Evolutionary conservation across 2,113 vertebrate species (phyloP).

Genomic region (Herpetotheres cachinnans): DNA sequence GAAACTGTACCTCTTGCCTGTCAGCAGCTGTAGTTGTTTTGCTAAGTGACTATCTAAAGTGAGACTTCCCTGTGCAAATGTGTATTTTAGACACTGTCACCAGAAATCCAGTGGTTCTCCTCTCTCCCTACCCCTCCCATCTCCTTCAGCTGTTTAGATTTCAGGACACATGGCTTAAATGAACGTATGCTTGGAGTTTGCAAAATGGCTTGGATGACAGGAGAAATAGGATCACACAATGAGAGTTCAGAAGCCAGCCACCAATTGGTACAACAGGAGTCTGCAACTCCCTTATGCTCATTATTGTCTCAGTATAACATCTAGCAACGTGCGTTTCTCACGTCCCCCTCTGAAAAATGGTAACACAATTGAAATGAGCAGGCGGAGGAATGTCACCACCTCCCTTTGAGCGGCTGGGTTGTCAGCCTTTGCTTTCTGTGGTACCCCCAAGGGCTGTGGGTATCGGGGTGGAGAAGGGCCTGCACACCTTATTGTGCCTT

Average conservation of each 20-base stretch:
- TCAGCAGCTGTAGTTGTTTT: conserved; percentile 55
- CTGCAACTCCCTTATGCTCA: background rate
- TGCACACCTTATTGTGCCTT: conserved; percentile 41
- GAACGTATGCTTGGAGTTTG: conserved; percentile 25
- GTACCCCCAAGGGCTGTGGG: conserved; percentile 24
- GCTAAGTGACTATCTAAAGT: conserved; percentile 32
- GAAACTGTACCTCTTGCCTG: conserved; percentile 44
- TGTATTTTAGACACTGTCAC: conserved; percentile 32
- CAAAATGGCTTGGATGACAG: conserved; percentile 34
- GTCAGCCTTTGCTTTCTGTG: background rate
- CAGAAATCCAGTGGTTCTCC: conserved; percentile 40
- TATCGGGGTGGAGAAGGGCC: background rate
- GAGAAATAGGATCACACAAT: conserved; percentile 53
- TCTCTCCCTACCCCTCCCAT: background rate
- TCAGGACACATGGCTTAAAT: conserved; percentile 41
- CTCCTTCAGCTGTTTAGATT: conserved; percentile 48
- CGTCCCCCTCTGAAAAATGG: background rate
- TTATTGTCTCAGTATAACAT: background rate
- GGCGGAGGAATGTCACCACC: conserved; percentile 4
- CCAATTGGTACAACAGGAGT: conserved; percentile 41
- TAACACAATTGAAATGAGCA: background rate
- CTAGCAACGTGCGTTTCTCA: background rate
- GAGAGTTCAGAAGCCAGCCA: conserved; percentile 33
- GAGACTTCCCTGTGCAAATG: conserved; percentile 40
- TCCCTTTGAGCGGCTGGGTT: background rate